Conservation (phyloP, 2,113 vertebrate species). For the Steatornis caripensis region DNA sequence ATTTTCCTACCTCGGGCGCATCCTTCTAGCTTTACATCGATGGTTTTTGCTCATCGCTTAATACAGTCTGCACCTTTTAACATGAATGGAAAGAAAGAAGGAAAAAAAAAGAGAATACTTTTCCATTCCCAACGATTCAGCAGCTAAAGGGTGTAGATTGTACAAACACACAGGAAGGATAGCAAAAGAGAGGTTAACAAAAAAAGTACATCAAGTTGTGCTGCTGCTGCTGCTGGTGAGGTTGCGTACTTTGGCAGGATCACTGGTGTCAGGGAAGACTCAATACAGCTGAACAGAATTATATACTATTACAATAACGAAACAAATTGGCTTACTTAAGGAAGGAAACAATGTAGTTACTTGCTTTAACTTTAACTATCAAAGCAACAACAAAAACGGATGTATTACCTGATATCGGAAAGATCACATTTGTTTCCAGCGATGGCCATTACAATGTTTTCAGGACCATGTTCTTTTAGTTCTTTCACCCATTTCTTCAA, state of each 20-base stretch:
- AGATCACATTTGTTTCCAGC: conserved; percentile 98
- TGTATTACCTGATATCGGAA: conserved; percentile 89
- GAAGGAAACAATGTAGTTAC: not conserved
- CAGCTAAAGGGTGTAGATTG: not conserved
- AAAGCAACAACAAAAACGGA: not conserved
- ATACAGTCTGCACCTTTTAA: not conserved
- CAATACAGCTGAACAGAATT: not conserved
- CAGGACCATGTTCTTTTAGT: conserved; percentile 94
- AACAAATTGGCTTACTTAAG: not conserved
- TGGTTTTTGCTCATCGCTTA: not conserved
- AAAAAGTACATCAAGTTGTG: not conserved
- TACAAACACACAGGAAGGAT: not conserved
- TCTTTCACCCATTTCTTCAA: conserved; percentile 99
- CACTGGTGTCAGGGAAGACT: not conserved
- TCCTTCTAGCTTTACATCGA: not conserved
- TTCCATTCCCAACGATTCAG: not conserved
- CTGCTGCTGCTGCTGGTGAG: not conserved
- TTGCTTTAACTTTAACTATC: too few relatives aligned
- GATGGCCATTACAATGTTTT: conserved; percentile 97
- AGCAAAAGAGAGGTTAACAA: not conserved
- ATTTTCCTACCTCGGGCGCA: not conserved
- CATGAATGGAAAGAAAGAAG: not conserved
- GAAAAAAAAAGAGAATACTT: not conserved
- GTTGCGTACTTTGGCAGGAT: not conserved
- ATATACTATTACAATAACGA: not conserved